Percentiles rank a stretch among this genome's conserved stretches.
Conservation (phyloP, 2,113 vertebrate species). For the Centropus unirufus region DNA sequence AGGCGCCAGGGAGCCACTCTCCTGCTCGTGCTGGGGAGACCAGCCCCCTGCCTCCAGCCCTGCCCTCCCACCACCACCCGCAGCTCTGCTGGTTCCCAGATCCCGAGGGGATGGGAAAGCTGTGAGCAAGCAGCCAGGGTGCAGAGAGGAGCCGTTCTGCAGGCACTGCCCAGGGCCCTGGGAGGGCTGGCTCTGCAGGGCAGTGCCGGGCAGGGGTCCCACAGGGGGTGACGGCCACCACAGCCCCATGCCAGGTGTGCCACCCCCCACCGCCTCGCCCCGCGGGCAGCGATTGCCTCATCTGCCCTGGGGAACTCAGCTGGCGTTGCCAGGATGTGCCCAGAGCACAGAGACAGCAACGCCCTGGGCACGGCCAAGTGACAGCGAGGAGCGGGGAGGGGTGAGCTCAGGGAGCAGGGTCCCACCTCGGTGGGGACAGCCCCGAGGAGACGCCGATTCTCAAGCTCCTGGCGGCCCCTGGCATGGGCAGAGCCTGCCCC, state of each 20-base stretch:
- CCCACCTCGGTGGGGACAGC: background rate
- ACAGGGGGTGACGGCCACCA: background rate
- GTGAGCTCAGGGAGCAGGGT: background rate
- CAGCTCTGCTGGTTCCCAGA: background rate
- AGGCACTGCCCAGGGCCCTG: background rate
- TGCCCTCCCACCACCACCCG: background rate
- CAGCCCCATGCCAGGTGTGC: background rate
- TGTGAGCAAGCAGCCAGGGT: constrained; percentile 41
- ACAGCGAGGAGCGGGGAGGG: background rate
- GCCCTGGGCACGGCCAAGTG: background rate
- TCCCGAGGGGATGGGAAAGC: background rate
- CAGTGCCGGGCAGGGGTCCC: background rate
- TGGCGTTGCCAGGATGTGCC: background rate
- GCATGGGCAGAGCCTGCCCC: background rate
- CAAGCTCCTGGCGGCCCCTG: fast-evolving
- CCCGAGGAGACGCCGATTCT: background rate
- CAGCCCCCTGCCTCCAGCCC: background rate
- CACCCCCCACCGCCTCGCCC: background rate
- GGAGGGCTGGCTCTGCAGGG: fast-evolving
- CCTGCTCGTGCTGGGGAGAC: background rate
- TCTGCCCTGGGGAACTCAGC: background rate
- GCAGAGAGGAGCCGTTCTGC: constrained; percentile 22
- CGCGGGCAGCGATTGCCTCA: constrained; percentile 62
- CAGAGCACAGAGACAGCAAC: background rate
- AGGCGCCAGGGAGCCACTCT: background rate